These are phyloP conservation scores for Protobothrops flavoviridis DNA, from an alignment of 2,113 vertebrate species.

Conservation along the genomic window DNA sequence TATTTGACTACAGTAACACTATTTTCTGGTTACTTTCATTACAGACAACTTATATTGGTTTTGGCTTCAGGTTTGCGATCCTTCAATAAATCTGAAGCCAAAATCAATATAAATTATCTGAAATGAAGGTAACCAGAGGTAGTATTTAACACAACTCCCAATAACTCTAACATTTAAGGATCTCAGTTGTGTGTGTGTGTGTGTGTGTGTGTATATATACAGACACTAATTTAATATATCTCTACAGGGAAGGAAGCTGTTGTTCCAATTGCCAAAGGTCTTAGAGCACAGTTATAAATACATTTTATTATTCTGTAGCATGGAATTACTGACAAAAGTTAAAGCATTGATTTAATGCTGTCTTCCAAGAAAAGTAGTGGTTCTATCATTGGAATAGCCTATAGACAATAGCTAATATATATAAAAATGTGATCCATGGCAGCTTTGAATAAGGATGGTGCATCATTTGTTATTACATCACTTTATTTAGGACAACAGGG, in stretches of 20 bases:
- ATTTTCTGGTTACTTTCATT: constrained; percentile 27
- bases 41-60: constrained; percentile 55
- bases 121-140: constrained; percentile 22
- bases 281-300: constrained; percentile 60
- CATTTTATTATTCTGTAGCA: constrained; percentile 65
- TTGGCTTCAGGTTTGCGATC: constrained; percentile 34
- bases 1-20: constrained; percentile 32
- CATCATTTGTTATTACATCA: constrained; percentile 69
- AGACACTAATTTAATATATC: constrained; percentile 43
- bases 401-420: constrained; percentile 64
- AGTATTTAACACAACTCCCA: constrained; percentile 15
- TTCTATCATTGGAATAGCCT: constrained; percentile 55
- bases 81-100: constrained; percentile 24
- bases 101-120: constrained; percentile 55
- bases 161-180: neutral
- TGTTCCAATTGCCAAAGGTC: constrained; percentile 56
- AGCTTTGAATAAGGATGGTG: constrained; percentile 58
- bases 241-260: constrained; percentile 47
- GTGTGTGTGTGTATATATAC: too few relatives aligned
- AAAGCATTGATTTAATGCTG: constrained; percentile 67
- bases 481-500: constrained; percentile 67
- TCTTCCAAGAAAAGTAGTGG: constrained; percentile 66
- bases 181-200: neutral
- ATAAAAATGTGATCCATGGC: constrained; percentile 70
- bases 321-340: constrained; percentile 65